Conservation (phyloP, 2,113 vertebrate genomes). For the Tenebrosternarchus preto region DNA sequence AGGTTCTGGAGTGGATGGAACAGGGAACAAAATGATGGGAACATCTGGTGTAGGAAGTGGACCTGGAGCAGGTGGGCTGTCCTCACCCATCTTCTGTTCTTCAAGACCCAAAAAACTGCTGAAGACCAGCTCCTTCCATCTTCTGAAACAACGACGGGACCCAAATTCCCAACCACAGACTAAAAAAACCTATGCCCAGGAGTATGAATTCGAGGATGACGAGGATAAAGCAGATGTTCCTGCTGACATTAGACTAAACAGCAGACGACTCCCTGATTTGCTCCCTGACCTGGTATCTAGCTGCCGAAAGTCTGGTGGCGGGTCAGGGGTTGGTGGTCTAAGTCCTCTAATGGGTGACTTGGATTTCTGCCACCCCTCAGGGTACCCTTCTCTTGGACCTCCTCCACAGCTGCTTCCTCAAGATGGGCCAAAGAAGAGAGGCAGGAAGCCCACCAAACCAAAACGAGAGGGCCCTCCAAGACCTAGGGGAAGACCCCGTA, state of each 20-base stretch:
- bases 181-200: conserved; percentile 87
- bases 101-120: conserved; percentile 89
- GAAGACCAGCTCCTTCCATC: conserved; percentile 87
- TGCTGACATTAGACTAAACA: conserved; percentile 89
- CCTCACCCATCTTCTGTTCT: conserved; percentile 84
- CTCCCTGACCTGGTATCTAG: conserved; percentile 90
- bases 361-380: conserved; percentile 81
- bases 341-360: conserved; percentile 84
- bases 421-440: conserved; percentile 82
- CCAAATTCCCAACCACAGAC: conserved; percentile 65
- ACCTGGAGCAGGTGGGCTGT: conserved; percentile 63
- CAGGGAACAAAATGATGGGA: conserved; percentile 69
- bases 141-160: conserved; percentile 84
- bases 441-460: conserved; percentile 87
- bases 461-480: conserved; percentile 87
- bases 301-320: conserved; percentile 73
- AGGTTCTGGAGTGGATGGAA: conserved; percentile 56
- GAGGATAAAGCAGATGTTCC: conserved; percentile 87
- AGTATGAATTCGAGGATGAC: conserved; percentile 90
- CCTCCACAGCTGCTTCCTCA: conserved; percentile 65
- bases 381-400: conserved; percentile 70
- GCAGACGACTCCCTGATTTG: conserved; percentile 80
- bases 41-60: conserved; percentile 53
- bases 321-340: conserved; percentile 67
- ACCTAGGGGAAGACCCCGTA: conserved; percentile 83